These are phyloP conservation scores for Pangasianodon gigas DNA, from an alignment of 2,113 vertebrate species.

Conservation along the genomic window DNA sequence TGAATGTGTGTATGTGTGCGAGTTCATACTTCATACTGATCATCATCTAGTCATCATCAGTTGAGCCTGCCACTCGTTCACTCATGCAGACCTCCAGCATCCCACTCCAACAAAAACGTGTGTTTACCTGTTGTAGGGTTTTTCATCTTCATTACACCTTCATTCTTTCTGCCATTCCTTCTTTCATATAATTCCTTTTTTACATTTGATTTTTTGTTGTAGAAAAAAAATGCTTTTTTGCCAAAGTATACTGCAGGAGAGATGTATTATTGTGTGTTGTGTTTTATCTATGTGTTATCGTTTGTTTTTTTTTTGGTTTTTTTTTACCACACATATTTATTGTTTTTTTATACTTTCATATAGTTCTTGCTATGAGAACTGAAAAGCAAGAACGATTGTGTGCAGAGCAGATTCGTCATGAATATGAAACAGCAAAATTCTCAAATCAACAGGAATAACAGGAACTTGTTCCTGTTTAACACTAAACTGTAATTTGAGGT, in stretches of 20 bases:
- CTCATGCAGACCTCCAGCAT: not conserved
- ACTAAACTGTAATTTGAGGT: not conserved
- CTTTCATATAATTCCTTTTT: constrained; percentile 31
- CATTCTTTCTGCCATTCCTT: constrained; percentile 48
- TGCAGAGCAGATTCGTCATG: not conserved
- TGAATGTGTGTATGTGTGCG: constrained; percentile 17
- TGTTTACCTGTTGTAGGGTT: not conserved
- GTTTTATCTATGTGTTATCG: constrained; percentile 34
- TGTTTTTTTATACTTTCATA: constrained; percentile 42
- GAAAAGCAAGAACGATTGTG: not conserved
- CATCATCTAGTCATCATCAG: constrained; percentile 43
- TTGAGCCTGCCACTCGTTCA: constrained; percentile 53
- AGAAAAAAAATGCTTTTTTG: constrained; percentile 44
- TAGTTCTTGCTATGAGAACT: constrained; percentile 18
- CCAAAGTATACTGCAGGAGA: constrained; percentile 60
- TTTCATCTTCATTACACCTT: constrained; percentile 36
- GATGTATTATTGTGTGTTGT: constrained; percentile 48
- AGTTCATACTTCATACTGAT: constrained; percentile 42
- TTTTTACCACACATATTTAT: constrained; percentile 53
- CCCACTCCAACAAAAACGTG: not conserved
- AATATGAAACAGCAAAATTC: not conserved
- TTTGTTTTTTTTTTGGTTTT: not conserved
- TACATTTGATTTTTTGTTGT: constrained; percentile 24
- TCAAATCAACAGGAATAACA: not conserved
- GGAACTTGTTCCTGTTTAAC: not conserved